Evolutionary conservation across 1,140 invertebrate species (phyloP).

Genomic region (Aphelinus atriplicis): DNA sequence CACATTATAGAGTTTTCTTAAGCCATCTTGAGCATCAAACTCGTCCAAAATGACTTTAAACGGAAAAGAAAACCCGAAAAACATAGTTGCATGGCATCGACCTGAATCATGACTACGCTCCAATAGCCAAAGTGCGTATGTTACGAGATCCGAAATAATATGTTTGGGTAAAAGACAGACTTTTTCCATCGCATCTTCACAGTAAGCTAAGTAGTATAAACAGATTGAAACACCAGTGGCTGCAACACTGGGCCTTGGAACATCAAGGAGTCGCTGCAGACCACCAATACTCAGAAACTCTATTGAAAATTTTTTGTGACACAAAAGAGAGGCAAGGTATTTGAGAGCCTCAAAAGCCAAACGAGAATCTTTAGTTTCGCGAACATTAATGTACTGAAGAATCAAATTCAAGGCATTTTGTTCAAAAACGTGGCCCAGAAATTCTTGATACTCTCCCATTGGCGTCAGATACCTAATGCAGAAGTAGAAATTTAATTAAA

Average conservation of each 20-base stretch:
- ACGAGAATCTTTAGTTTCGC: slow-evolving; percentile 87
- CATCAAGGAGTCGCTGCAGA: slow-evolving; percentile 84
- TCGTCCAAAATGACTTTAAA: slow-evolving; percentile 91
- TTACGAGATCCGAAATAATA: slow-evolving; percentile 82
- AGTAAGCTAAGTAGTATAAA: slow-evolving; percentile 96
- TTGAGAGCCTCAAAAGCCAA: slow-evolving; percentile 94
- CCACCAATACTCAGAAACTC: slow-evolving; percentile 91
- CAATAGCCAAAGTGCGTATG: slow-evolving; percentile 91
- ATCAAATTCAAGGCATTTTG: slow-evolving; percentile 90
- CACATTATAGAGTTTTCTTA: slow-evolving; percentile 93
- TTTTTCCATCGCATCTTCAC: slow-evolving; percentile 96
- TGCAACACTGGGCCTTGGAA: slow-evolving; percentile 91
- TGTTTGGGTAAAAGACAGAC: slow-evolving; percentile 86
- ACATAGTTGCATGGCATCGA: slow-evolving; percentile 96
- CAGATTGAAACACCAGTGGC: slow-evolving; percentile 96
- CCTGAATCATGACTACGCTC: slow-evolving; percentile 97
- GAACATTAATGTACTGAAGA: slow-evolving; percentile 88
- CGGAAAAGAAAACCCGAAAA: slow-evolving; percentile 92
- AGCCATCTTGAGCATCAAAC: slow-evolving; percentile 92
- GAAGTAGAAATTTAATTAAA: background rate
- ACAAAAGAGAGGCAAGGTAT: slow-evolving; percentile 91
- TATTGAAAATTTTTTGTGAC: slow-evolving; percentile 97
- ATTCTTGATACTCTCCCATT: slow-evolving; percentile 97
- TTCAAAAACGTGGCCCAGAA: slow-evolving; percentile 91
- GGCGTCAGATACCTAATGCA: slow-evolving; percentile 83